phyloP scores from a whole-genome alignment of 2,888 invertebrate genomes.

The Teinopalpus imperialis region DNA sequence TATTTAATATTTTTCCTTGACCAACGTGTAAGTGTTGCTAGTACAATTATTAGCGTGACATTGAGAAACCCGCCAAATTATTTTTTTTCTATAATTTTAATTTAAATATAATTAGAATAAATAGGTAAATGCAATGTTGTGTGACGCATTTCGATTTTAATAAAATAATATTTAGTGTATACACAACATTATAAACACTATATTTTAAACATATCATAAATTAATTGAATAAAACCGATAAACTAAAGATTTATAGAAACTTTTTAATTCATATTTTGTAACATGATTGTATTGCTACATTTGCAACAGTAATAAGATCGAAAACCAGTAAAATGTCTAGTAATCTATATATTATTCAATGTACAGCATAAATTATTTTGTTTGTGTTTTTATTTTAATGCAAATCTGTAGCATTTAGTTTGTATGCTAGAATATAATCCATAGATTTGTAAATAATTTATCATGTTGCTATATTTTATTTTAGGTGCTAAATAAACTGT shows the following conservation, averaged over 20 bases:
- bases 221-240: constrained; percentile 15
- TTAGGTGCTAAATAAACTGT: constrained; percentile 70
- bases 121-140: constrained; percentile 25
- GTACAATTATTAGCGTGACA: constrained; percentile 26
- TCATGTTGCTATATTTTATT: constrained; percentile 69
- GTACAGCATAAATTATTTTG: constrained; percentile 78
- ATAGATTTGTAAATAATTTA: constrained; percentile 72
- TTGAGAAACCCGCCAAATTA: constrained; percentile 27
- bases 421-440: constrained; percentile 59
- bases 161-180: constrained; percentile 21
- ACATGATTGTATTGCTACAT: constrained; percentile 20
- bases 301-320: constrained; percentile 27
- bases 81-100: constrained; percentile 20
- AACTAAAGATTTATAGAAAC: constrained; percentile 5
- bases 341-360: constrained; percentile 51
- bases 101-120: constrained; percentile 20
- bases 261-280: not conserved
- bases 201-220: constrained; percentile 28
- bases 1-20: constrained; percentile 22
- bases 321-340: constrained; percentile 51
- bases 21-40: constrained; percentile 21
- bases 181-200: constrained; percentile 13
- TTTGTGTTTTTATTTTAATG: constrained; percentile 65
- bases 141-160: constrained; percentile 28
- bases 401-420: constrained; percentile 64